Base-by-base conservation (phyloP, 2,113 vertebrate genomes). In the Rhineura floridana region DNA sequence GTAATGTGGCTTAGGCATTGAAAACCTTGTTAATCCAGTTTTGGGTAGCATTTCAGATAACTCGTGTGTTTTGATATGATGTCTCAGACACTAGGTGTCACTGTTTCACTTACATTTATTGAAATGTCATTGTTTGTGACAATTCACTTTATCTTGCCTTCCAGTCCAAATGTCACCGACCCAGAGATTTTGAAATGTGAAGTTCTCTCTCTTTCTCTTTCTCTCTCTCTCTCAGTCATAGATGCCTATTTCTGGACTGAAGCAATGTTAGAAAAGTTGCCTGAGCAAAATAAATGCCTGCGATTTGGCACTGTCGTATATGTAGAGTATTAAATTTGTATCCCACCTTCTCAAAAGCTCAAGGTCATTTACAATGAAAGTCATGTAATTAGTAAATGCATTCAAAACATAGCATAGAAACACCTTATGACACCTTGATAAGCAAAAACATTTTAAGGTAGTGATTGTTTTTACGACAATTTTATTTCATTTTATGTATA, bases 11-110 rank as follows among this genome's bases (percentile, higher is more conserved):
- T 52, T 52, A 21, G 10, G 7, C 39, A 12, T 62, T 10, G 25
- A 55, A 42, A 62, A 15, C 39, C 8, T 55, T 80, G 39, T 42
- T 23, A 36, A 62, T 50, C 12, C 21, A 23, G 30, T 77, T 78
- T 65, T 4, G 30, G 23, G 1, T 46, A 44, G n/a, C n/a, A n/a
- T n/a, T n/a, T 59, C 21, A 59, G 15, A 59, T 19, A 59, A 59
- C 55, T 59, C 21, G 55, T 59, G 55, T 59, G 55, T 59, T 59
- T 59, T 59, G 55, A 59, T 19, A 59, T 59, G 55, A 59, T 50
- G 52, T 10, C 86, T 89, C 25, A 91, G 90, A 85, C 97, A 96
- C 96, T 97, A 97, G 97, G 93, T 97, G 97, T 97, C 97, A 96
- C 95, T 97, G 84, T 97, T 94, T 80, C 78, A 96, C 95, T 94